Evolutionary conservation across 2,888 invertebrate genomes (phyloP), one percentile per base, ranked within the genome.

Genomic region (Baccha elongata): DNA sequence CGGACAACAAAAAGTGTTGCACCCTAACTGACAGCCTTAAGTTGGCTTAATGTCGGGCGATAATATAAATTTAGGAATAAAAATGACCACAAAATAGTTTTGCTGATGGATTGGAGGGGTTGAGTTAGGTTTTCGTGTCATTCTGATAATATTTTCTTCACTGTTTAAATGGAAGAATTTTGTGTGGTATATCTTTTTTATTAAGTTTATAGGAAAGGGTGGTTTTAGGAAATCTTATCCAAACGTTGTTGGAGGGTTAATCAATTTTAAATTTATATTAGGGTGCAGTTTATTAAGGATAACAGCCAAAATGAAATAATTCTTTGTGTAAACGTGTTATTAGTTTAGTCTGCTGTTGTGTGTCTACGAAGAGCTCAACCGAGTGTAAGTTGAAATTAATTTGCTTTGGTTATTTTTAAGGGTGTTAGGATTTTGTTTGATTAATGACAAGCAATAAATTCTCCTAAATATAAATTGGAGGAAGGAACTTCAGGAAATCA

Each of bases 241-340:
- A 32, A 13, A 53, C n/a, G 19, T 62, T 10, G 19, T 62, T 60
- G 67, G 46, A 21, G 40, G 58, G 58, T 64, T 74, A 80, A 80
- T 80, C 80, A 80, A 80, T 74, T 80, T 80, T 74, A 74, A 74
- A 80, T 80, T 67, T 48, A 37, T 35, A 62, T 44, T 26, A 65
- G 74, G 80, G 80, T 69, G 74, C 74, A 74, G 73, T 19, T 7
- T 6, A 23, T 44, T 52, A 17, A 60, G 44, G 29, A 60, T 44
- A 44, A 60, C 44, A 42, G 23, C n/a, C 6, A 46, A 35, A 26
- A 72, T 48, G 35, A 67, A 60, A 60, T 60, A 62, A 73, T 73
- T 68, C 67, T 8, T 68, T 21, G 48, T 68, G 73, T 42, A 64
- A 80, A 69, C 29, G 64, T 69, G 42, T 74, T 74, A 58, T 68